phyloP scores from a whole-genome alignment of 2,113 vertebrate species.

The Notechis scutatus region DNA sequence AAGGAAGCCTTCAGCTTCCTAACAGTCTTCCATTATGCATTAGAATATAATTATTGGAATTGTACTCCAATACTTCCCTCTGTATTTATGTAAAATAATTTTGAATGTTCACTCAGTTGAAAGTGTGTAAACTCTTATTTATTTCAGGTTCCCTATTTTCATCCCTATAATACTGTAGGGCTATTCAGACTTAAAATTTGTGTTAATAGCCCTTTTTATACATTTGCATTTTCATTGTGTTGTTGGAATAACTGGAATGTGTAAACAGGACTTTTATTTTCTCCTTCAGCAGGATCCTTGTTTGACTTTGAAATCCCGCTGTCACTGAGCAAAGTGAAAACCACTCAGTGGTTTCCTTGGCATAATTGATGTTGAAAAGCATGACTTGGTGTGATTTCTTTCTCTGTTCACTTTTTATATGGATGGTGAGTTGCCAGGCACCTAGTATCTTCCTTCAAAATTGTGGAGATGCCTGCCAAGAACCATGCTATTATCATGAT shows the following conservation, averaged over 20 bases:
- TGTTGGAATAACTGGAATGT: constrained; percentile 24
- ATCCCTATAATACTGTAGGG: constrained; percentile 12
- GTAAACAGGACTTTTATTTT: constrained; percentile 55
- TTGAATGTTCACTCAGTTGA: not conserved
- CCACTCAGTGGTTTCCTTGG: constrained; percentile 6
- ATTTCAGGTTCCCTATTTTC: not conserved
- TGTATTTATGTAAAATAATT: not conserved
- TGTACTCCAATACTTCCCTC: not conserved
- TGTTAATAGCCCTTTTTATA: constrained; percentile 32
- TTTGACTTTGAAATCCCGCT: constrained; percentile 16
- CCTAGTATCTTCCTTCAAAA: constrained; percentile 40
- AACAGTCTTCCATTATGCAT: constrained; percentile 44
- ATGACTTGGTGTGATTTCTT: constrained; percentile 25
- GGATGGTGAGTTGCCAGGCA: constrained; percentile 46
- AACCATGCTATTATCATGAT: constrained; percentile 29
- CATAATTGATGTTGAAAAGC: constrained; percentile 35
- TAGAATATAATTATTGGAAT: constrained; percentile 33
- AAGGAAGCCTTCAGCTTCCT: constrained; percentile 42
- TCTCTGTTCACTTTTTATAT: constrained; percentile 31
- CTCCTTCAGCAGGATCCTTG: constrained; percentile 30
- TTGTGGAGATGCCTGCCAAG: constrained; percentile 46
- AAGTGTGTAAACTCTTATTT: not conserved
- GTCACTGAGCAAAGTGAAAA: not conserved
- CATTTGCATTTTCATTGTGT: constrained; percentile 41
- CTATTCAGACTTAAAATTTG: constrained; percentile 32